Percentiles rank a stretch among this genome's conserved stretches.
These are phyloP conservation scores for Pollachius pollachius DNA, from an alignment of 2,113 vertebrate genomes.

Conservation along the genomic window DNA sequence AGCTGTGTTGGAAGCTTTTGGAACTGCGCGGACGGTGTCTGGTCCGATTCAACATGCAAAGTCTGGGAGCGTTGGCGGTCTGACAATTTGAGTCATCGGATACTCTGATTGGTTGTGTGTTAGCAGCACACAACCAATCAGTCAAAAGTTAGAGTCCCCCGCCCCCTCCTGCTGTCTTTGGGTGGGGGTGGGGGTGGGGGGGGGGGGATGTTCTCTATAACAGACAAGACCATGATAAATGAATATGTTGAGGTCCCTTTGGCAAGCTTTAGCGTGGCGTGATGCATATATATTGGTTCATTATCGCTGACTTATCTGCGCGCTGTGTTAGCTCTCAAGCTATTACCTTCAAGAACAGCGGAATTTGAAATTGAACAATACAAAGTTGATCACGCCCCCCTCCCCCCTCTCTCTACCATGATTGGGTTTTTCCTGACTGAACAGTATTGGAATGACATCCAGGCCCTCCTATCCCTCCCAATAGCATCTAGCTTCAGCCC, in stretches of 20 bases:
- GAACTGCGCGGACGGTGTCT: too few relatives aligned
- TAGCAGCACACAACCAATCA: too few relatives aligned
- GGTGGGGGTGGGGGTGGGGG: too few relatives aligned
- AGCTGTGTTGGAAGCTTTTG: too few relatives aligned
- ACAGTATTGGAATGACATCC: background rate
- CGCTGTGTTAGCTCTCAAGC: constrained; percentile 47
- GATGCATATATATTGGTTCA: constrained; percentile 75
- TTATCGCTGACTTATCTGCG: constrained; percentile 69
- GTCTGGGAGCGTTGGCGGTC: too few relatives aligned
- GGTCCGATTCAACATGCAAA: too few relatives aligned
- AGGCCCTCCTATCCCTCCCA: too few relatives aligned
- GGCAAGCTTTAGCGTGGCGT: constrained; percentile 49
- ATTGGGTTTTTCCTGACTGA: background rate
- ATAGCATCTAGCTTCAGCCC: too few relatives aligned
- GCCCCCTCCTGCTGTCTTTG: constrained; percentile 14
- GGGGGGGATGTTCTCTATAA: constrained; percentile 35
- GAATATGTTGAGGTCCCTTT: constrained; percentile 39
- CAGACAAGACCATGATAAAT: constrained; percentile 47
- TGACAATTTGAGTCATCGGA: too few relatives aligned
- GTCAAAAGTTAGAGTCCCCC: constrained; percentile 9
- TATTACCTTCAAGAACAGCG: constrained; percentile 60
- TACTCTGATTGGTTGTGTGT: too few relatives aligned
- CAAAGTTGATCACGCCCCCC: constrained; percentile 43
- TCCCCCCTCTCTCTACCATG: constrained; percentile 3
- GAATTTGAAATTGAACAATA: constrained; percentile 58